Evolutionary conservation across 2,113 vertebrate species (phyloP).

Genomic region (Capreolus pygargus): DNA sequence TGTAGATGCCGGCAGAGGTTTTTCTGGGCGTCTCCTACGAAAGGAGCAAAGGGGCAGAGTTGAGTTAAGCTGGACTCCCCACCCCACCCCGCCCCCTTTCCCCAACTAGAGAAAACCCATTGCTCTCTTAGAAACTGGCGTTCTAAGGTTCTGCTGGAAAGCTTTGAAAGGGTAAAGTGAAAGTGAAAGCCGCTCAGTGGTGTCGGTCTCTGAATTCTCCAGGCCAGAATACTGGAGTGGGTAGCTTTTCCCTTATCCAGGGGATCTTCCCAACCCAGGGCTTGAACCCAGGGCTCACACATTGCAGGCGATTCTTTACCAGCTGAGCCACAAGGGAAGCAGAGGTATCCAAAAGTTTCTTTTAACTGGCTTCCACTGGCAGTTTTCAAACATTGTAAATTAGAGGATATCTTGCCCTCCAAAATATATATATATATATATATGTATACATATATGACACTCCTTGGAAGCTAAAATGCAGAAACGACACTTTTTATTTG

Average conservation of each 20-base stretch:
- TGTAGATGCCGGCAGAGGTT: neutral
- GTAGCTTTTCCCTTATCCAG: neutral
- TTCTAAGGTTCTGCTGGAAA: neutral
- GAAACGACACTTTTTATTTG: neutral
- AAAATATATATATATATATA: neutral
- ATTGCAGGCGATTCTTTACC: neutral
- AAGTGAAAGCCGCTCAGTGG: neutral
- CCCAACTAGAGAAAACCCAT: fast-evolving
- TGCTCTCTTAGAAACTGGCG: too few relatives aligned
- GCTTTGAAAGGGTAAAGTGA: neutral
- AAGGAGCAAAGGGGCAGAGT: neutral
- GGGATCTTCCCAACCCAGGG: neutral
- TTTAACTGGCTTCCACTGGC: neutral
- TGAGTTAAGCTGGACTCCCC: fast-evolving
- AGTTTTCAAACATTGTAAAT: neutral
- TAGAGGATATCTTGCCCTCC: neutral
- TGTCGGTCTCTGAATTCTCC: neutral
- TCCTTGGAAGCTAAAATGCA: neutral
- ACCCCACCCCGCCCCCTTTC: fast-evolving
- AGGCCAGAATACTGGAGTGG: neutral
- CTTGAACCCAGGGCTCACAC: neutral
- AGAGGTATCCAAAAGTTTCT: neutral
- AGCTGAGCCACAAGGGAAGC: neutral
- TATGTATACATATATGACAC: neutral
- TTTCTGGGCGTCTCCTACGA: fast-evolving